Evolutionary conservation across 2,113 vertebrate species (phyloP).

Genomic region (Plotosus lineatus): DNA sequence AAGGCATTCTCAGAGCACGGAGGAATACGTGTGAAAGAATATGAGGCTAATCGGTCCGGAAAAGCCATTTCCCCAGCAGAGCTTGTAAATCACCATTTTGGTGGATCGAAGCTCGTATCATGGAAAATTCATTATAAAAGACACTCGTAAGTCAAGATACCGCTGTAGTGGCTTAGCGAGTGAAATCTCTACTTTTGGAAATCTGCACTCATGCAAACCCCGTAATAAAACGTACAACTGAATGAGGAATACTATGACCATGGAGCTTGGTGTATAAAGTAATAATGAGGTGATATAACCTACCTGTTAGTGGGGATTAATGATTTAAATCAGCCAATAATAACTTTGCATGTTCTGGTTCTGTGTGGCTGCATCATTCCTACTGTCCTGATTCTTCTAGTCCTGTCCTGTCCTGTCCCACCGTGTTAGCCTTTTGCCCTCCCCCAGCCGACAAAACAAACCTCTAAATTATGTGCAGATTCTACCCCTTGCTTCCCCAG

Average conservation of each 20-base stretch:
- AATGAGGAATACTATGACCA: not conserved
- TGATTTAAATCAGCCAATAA: not conserved
- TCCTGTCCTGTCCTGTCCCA: not conserved
- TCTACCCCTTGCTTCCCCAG: conserved; percentile 63
- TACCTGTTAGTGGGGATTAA: too few relatives aligned
- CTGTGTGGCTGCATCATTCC: not conserved
- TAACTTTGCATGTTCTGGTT: not conserved
- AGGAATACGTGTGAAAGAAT: too few relatives aligned
- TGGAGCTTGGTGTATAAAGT: not conserved
- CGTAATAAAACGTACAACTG: not conserved
- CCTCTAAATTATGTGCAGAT: conserved; percentile 60
- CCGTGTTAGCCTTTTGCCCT: conserved; percentile 5
- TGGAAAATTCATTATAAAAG: too few relatives aligned
- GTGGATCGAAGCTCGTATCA: too few relatives aligned
- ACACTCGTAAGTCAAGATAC: too few relatives aligned
- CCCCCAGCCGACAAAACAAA: conserved; percentile 45
- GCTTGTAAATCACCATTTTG: too few relatives aligned
- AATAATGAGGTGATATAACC: not conserved
- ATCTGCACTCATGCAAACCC: too few relatives aligned
- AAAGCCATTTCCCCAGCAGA: too few relatives aligned
- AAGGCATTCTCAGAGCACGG: too few relatives aligned
- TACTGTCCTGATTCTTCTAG: conserved; percentile 4
- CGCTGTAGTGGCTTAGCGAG: too few relatives aligned
- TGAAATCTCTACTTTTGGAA: too few relatives aligned
- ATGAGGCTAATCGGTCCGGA: too few relatives aligned